Evolutionary conservation across 2,113 vertebrate genomes (phyloP).

Genomic region (Gavialis gangeticus): DNA sequence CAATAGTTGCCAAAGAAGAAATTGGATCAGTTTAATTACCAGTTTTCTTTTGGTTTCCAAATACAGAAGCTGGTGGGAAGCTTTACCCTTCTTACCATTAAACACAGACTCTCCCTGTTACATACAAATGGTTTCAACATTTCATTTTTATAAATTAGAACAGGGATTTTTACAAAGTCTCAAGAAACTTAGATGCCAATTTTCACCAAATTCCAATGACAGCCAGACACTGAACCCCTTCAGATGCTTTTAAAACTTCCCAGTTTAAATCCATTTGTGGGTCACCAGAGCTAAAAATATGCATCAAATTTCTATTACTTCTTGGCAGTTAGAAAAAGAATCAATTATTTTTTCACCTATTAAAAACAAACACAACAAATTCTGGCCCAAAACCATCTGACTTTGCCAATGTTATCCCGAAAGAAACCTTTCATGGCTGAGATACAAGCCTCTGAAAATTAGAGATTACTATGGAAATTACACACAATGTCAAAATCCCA

Average conservation of each 20-base stretch:
- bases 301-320: background rate
- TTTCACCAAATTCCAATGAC: background rate
- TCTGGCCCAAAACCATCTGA: background rate
- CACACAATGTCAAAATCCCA: background rate
- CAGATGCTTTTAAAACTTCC: background rate
- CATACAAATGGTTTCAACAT: accelerated
- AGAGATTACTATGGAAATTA: background rate
- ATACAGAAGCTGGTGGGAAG: background rate
- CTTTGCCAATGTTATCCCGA: background rate
- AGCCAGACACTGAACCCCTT: background rate
- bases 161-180: background rate
- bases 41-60: background rate
- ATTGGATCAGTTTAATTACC: background rate
- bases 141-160: background rate
- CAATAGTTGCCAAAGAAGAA: background rate
- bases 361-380: background rate
- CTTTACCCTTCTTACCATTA: background rate
- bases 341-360: background rate
- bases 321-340: background rate
- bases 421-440: background rate
- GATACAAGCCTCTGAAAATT: background rate
- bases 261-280: background rate
- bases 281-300: background rate
- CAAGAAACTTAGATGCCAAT: background rate
- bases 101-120: background rate